Evolutionary conservation across 2,888 invertebrate species (phyloP), one percentile per base, ranked within the genome.

Genomic region (Trissolcus japonicus): DNA sequence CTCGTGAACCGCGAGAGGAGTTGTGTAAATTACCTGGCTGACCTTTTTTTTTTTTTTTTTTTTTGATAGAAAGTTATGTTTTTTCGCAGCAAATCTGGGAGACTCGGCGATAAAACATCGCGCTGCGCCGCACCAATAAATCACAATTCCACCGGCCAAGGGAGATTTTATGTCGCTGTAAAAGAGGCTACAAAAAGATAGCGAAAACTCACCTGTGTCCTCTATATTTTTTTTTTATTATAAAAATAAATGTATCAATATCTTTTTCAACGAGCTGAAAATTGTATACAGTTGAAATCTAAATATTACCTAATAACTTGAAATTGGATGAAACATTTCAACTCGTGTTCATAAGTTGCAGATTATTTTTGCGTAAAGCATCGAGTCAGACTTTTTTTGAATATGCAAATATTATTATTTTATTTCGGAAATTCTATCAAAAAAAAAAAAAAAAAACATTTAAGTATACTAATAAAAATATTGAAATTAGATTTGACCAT

Each of bases 131-230:
- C 51, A 63, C 63, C 76, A 63, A 72, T 76, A 76, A 76, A 76
- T 76, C 63, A 62, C 60, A 59, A 76, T 76, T 76, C 60, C 61
- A 67, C 76, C 54, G 62, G 60, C 19, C 59, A 53, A 54, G 72
- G 55, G 72, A 67, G 63, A 72, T 76, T 67, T 76, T 61, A 54
- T 46, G 72, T 54, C 68, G 61, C 72, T 62, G 17, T 40, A 61
- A 62, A 71, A 66, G 40, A n/a, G n/a, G 56, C 29, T 16, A 43
- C 53, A 35, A 59, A 66, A 55, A 51, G 46, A 50, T 17, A 50
- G 2, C 50, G 17, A 50, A 46, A 50, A 50, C 9, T 17, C 17
- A 50, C 17, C 50, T 50, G 50, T 17, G 11, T 46, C 14, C 46
- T 46, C 46, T 46, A 46, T 16, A 46, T 46, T 46, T 46, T 16